A percentile compares a stretch with the other conserved stretches of the same genome.
These are phyloP conservation scores for Zelleria hepariella DNA, from an alignment of 2,888 invertebrate genomes.

Conservation along the genomic window DNA sequence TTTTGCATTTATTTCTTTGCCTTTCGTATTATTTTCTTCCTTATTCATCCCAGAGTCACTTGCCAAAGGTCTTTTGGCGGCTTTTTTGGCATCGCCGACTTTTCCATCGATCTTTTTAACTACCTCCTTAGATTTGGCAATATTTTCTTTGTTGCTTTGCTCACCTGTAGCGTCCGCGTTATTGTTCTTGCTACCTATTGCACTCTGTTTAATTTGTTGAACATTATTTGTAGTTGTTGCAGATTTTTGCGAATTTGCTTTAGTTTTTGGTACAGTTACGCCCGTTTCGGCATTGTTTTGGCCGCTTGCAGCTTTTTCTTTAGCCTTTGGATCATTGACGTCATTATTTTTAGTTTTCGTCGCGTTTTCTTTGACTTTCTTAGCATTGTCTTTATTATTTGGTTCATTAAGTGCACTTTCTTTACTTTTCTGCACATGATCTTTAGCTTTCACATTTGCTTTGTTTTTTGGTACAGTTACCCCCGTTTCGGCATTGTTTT, in stretches of 20 bases:
- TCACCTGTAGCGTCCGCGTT: not conserved
- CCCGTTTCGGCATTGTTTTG: too few species aligned
- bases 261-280: too few species aligned
- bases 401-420: slow-evolving; percentile 1
- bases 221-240: not conserved
- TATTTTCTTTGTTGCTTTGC: not conserved
- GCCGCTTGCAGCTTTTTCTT: slow-evolving; percentile 11
- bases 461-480: too few species aligned
- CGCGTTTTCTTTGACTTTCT: not conserved
- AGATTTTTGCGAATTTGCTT: too few species aligned
- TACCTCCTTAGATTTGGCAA: not conserved
- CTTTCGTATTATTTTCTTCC: not conserved
- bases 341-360: not conserved
- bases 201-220: not conserved
- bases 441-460: not conserved
- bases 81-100: not conserved
- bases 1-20: not conserved
- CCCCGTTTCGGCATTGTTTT: not conserved
- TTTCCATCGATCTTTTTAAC: not conserved
- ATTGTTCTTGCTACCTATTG: too few species aligned
- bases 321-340: slow-evolving; percentile 10
- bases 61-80: not conserved
- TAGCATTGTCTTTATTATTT: not conserved
- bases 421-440: not conserved
- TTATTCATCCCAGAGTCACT: too few species aligned